Base-by-base conservation (phyloP, 2,888 invertebrate genomes). In the Diplolepis rosae region DNA sequence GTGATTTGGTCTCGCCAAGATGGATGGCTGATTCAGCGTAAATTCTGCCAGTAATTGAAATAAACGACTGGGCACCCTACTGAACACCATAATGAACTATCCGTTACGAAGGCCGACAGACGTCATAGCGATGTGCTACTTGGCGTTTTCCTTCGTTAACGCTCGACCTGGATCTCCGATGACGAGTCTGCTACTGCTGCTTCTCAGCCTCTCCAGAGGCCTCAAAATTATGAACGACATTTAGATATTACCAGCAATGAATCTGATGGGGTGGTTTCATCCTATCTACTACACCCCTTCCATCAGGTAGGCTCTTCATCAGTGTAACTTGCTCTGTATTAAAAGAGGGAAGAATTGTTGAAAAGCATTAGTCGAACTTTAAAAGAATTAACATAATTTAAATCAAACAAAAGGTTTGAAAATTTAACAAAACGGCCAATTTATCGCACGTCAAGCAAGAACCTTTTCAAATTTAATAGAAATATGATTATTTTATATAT, bases 11-110 rank as follows among this genome's bases (percentile, higher is more conserved):
- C 66, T 48, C 22, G 28, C n/a, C 28, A 30, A 27, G n/a, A 66
- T 65, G 69, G 52, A 65, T 68, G 52, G 76, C 79, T 80, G 80
- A 82, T 77, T 82, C 79, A 81, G 79, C 80, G 73, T 74, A 56
- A 70, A 61, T 73, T 82, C 80, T 76, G 76, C 71, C 80, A 79
- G 76, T 81, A 79, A 83, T 83, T 81, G 83, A 82, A 79, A 83
- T 78, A 78, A 83, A 82, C 76, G 80, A 77, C 75, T 24, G 77
- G 75, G 73, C 77, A 39, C 71, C 76, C 79, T 73, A 72, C 73
- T 73, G 75, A 70, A 78, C 80, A 74, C 77, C 70, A 76, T 82
- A 83, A 82, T 82, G 81, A 83, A 83, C 78, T 77, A 75, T 71
- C 71, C 73, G 79, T 82, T 82, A 79, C 75, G 67, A 71, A 66